phyloP scores from a whole-genome alignment of 2,888 invertebrate genomes.

The Aleiodes leptofemur region DNA sequence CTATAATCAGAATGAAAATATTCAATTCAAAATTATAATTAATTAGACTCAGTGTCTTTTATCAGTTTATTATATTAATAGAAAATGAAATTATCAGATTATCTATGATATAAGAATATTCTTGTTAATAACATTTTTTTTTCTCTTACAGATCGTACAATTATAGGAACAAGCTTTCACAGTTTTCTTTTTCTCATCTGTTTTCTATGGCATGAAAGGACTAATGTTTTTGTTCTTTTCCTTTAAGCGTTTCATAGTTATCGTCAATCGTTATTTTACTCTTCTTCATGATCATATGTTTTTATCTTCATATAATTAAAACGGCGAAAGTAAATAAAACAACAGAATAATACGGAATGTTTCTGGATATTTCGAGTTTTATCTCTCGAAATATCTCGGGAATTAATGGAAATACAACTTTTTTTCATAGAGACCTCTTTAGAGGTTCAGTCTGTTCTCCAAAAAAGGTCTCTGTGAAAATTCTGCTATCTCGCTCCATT shows the following conservation, averaged over 20 bases:
- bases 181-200: neutral
- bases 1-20: neutral
- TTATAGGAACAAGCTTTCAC: conserved; percentile 27
- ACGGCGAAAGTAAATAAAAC: too few relatives aligned
- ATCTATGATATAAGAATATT: conserved; percentile 26
- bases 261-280: neutral
- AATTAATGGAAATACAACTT: too few relatives aligned
- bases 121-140: conserved; percentile 15
- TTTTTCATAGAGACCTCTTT: too few relatives aligned
- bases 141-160: conserved; percentile 8
- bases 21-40: conserved; percentile 5
- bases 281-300: neutral
- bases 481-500: too few relatives aligned
- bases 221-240: conserved; percentile 3
- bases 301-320: too few relatives aligned
- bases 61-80: neutral
- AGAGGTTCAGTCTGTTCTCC: too few relatives aligned
- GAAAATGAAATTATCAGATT: conserved; percentile 9
- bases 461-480: too few relatives aligned
- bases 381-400: too few relatives aligned
- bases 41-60: conserved; percentile 8
- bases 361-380: too few relatives aligned
- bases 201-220: conserved; percentile 30
- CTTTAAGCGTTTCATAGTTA: conserved; percentile 16
- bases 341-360: too few relatives aligned